Evolutionary conservation across 2,797 vertebrate genomes (phyloP).

Genomic region (Pristis pectinata): DNA sequence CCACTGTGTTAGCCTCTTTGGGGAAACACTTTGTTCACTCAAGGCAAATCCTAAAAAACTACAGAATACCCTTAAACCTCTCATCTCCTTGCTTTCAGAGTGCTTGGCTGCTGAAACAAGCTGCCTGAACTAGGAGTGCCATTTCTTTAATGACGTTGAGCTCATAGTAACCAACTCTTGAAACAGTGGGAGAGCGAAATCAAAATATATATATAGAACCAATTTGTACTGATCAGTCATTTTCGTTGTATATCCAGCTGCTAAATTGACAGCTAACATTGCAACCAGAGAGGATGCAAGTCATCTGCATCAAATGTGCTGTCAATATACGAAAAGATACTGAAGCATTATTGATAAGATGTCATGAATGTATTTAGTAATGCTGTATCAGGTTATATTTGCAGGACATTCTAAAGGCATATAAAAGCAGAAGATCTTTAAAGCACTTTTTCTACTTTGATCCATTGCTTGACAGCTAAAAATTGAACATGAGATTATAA

Average conservation of each 20-base stretch:
- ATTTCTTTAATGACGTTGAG: neutral
- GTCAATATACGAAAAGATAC: neutral
- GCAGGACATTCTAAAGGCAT: neutral
- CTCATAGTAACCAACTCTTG: neutral
- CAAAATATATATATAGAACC: neutral
- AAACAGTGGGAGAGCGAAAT: neutral
- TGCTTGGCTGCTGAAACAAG: neutral
- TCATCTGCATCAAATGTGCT: neutral
- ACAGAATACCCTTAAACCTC: neutral
- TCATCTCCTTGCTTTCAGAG: neutral
- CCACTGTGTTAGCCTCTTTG: neutral
- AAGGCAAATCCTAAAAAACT: neutral
- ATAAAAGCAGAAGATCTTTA: neutral
- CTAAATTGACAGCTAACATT: neutral
- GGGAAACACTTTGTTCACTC: neutral
- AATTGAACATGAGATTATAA: neutral
- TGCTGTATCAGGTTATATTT: neutral
- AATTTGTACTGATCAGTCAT: conserved; percentile 5
- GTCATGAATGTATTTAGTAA: neutral
- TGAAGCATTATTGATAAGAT: neutral
- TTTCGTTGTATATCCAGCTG: neutral
- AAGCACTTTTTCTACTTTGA: neutral
- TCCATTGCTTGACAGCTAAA: neutral
- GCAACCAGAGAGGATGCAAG: neutral
- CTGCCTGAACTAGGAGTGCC: neutral